A percentile compares a stretch with the other conserved stretches of the same genome.
These are phyloP conservation scores for Microcebus griseorufus DNA, from an alignment of 2,113 vertebrate species.

Conservation along the genomic window DNA sequence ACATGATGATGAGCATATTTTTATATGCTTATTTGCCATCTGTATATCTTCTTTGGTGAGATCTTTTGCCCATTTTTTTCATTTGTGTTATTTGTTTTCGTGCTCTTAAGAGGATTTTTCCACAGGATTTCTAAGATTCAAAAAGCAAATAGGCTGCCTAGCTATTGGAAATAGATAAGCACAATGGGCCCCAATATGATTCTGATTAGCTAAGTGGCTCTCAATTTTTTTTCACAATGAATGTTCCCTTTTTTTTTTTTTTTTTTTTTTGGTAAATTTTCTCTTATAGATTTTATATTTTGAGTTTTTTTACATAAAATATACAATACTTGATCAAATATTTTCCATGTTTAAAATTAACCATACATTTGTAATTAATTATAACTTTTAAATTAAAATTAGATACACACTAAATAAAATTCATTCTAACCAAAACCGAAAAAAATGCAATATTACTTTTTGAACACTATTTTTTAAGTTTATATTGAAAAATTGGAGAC, in stretches of 20 bases:
- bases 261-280: background rate
- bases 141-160: background rate
- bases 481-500: background rate
- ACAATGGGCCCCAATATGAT: fast-evolving
- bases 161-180: background rate
- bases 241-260: background rate
- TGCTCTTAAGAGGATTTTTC: background rate
- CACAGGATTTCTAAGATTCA: background rate
- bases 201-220: background rate
- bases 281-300: background rate
- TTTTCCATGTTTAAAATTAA: background rate
- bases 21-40: background rate
- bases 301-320: background rate
- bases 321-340: background rate
- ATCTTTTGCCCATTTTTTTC: background rate
- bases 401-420: background rate
- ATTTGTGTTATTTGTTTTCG: background rate
- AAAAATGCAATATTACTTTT: background rate
- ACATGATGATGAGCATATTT: background rate
- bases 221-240: background rate
- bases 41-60: background rate
- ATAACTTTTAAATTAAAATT: background rate
- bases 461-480: background rate
- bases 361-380: background rate
- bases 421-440: background rate